phyloP scores from a whole-genome alignment of 2,113 vertebrate species.

The Cebus imitator region DNA sequence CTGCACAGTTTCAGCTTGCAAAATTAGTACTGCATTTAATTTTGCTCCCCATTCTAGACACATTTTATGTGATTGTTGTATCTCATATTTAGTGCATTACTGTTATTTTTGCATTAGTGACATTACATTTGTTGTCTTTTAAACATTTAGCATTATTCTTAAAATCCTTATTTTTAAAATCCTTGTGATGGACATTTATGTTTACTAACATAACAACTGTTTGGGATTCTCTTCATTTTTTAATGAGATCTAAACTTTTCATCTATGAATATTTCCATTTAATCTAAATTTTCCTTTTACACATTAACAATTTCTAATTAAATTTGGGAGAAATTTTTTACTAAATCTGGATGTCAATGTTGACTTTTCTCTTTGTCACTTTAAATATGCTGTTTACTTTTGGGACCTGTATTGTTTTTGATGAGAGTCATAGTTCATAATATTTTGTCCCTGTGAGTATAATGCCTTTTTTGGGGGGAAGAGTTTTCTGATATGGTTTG shows the following conservation, averaged over 20 bases:
- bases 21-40: background rate
- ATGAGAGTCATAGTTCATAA: background rate
- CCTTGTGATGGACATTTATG: background rate
- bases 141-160: background rate
- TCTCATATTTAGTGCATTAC: background rate
- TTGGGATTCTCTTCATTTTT: background rate
- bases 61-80: background rate
- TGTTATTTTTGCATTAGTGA: background rate
- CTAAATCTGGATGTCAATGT: background rate
- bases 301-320: background rate
- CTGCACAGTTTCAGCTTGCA: background rate
- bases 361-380: background rate
- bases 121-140: background rate
- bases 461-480: background rate
- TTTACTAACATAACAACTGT: background rate
- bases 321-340: background rate
- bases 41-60: background rate
- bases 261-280: background rate
- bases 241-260: background rate
- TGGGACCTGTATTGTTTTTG: background rate
- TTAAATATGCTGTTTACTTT: background rate
- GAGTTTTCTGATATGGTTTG: background rate
- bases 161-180: background rate
- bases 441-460: background rate
- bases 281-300: background rate